Evolutionary conservation across 2,113 vertebrate species (phyloP), one percentile per base, ranked within the genome.

Genomic region (Anguilla japonica): DNA sequence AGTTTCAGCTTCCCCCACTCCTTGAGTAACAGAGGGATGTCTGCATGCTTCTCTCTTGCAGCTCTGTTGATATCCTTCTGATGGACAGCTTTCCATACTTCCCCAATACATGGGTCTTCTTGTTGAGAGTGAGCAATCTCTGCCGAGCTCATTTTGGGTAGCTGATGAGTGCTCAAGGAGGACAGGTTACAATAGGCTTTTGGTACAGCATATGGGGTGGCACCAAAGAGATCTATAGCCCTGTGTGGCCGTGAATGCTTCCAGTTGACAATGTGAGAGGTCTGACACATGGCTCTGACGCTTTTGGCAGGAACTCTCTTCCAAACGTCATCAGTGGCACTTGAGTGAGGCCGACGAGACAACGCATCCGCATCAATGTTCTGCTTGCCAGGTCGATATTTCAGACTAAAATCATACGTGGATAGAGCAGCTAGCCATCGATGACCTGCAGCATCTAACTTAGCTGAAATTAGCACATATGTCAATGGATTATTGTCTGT

Each of bases 1-100:
- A 82, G 3, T 57, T 87, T 71, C 9, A 87, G 13, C 80, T 82
- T 87, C 9, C 57, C 85, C 81, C 85, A 87, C 60, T 83, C 80
- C 22, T 71, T 82, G 11, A 87, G 81, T 15, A 83, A 39, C 41
- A 83, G 71, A n/a, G 60, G 34, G n/a, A 87, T 41, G 50, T 83
- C 81, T 14, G 16, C 16, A 40, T 82, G 85, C 22, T 63, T 82
- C 50, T 26, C 41, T 86, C 15, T 87, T 56, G 82, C 20, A 46
- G 81, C 80, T 34, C 50, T 13, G 53, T 41, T n/a, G 1, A 50
- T 56, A 87, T 50, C 16, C 4, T 87, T 67, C 18, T 87, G 80
- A 18, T 13, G 40, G 29, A 87, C 60, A 63, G 57, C 85, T 41
- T 16, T 60, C 85, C 34, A 87, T 41, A 87, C 80, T 82, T 82